phyloP scores from a whole-genome alignment of 2,888 invertebrate genomes.

The Hanleya hanleyi region DNA sequence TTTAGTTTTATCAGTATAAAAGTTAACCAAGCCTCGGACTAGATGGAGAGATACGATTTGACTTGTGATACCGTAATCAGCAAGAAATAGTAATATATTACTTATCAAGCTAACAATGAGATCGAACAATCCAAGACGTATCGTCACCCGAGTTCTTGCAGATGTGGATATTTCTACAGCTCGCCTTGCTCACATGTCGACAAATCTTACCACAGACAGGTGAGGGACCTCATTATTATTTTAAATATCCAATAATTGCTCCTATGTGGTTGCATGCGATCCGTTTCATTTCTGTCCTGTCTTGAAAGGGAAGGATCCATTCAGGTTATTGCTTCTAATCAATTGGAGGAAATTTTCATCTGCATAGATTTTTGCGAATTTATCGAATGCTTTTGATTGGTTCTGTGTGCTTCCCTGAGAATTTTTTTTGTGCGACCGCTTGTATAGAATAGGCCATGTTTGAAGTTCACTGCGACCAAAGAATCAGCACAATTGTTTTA shows the following conservation, averaged over 20 bases:
- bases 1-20: too few relatives aligned
- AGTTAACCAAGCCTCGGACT: too few relatives aligned
- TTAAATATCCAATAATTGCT: neutral
- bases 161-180: neutral
- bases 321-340: neutral
- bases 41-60: too few relatives aligned
- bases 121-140: neutral
- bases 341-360: neutral
- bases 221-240: conserved; percentile 1
- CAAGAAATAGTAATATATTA: neutral
- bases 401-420: too few relatives aligned
- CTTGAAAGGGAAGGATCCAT: neutral
- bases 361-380: neutral
- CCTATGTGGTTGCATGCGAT: neutral
- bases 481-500: too few relatives aligned
- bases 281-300: neutral
- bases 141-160: neutral
- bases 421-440: too few relatives aligned
- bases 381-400: neutral
- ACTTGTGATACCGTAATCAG: too few relatives aligned
- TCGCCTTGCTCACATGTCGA: neutral
- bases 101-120: neutral
- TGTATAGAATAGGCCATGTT: too few relatives aligned
- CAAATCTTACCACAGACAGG: neutral
- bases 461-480: too few relatives aligned